Evolutionary conservation across 2,797 vertebrate species (phyloP), one percentile per base, ranked within the genome.

Genomic region (Avahi laniger): DNA sequence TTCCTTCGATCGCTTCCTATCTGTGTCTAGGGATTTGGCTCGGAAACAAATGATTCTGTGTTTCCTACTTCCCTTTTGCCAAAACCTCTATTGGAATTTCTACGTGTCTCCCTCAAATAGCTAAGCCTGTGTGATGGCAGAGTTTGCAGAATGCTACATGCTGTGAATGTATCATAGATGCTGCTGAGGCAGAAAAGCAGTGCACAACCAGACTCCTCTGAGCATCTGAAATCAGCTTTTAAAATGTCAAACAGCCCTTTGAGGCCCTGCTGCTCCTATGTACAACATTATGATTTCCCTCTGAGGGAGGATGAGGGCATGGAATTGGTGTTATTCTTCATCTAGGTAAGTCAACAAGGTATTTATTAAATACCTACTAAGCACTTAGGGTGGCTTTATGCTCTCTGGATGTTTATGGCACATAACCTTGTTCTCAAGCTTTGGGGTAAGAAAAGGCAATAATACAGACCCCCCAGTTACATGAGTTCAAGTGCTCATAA

Each of bases 161-260:
- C 92, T 95, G 93, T 46, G 93, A 93, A 41, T 85, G 38, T 76
- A 79, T 95, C 93, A 82, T 15, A 86, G 81, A 52, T n/a, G 13
- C 70, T 80, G 65, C 81, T 92, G 82, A 46, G 91, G 75, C 88
- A 94, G 91, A 95, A 88, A 91, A 89, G 65, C 69, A 91, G 69
- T 54, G 59, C 72, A 61, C 91, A 72, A 54, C 48, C 78, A 95
- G 92, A 93, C 78, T 95, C 92, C 52, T 93, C 65, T 70, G 82
- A 95, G 73, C 69, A 84, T 95, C 94, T 95, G 92, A 97, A 95
- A 97, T 84, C 91, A 90, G 85, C 95, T 86, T 81, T 92, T 82
- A 97, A 97, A 89, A 92, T 96, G 73, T 95, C 97, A 96, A 86
- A 83, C 73, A 84, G 69, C 65, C 48, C 61, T 91, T 65, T 81